These are phyloP conservation scores for Paralvinella palmiformis DNA, from an alignment of 1,140 invertebrate genomes.

Conservation along the genomic window DNA sequence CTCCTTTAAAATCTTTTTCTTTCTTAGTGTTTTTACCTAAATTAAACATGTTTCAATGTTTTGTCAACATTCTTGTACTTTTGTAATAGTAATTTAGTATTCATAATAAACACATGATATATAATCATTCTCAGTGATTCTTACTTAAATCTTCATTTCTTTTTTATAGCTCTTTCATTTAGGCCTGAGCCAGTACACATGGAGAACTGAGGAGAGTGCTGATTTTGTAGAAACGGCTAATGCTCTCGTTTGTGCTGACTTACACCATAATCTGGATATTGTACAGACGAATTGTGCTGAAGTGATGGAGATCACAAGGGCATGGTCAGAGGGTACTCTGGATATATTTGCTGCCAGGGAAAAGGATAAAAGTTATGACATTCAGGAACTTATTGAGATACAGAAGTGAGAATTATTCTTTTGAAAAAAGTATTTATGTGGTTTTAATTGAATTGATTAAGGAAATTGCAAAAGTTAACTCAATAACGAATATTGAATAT, in stretches of 20 bases:
- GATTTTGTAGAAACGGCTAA: constrained; percentile 49
- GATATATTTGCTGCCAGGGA: constrained; percentile 39
- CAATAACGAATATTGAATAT: too few relatives aligned
- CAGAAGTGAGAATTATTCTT: too few relatives aligned
- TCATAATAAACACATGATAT: too few relatives aligned
- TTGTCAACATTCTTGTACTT: neutral
- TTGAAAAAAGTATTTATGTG: too few relatives aligned
- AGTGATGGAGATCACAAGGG: constrained; percentile 38
- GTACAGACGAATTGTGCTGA: constrained; percentile 47
- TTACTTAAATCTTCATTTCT: too few relatives aligned
- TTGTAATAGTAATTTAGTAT: too few relatives aligned
- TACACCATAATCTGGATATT: constrained; percentile 44
- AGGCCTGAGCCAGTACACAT: constrained; percentile 43
- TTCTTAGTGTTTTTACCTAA: too few relatives aligned
- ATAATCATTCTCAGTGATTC: too few relatives aligned
- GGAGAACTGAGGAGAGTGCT: constrained; percentile 47
- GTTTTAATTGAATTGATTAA: too few relatives aligned
- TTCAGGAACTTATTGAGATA: constrained; percentile 42
- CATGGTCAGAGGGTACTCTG: constrained; percentile 33
- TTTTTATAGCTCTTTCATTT: constrained; percentile 31
- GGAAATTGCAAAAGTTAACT: too few relatives aligned
- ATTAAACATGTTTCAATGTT: too few relatives aligned
- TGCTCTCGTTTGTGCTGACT: constrained; percentile 43
- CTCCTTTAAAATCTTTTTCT: too few relatives aligned
- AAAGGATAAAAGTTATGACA: constrained; percentile 33